phyloP scores from a whole-genome alignment of 1,140 invertebrate species.

The Eulimnadia texana region DNA sequence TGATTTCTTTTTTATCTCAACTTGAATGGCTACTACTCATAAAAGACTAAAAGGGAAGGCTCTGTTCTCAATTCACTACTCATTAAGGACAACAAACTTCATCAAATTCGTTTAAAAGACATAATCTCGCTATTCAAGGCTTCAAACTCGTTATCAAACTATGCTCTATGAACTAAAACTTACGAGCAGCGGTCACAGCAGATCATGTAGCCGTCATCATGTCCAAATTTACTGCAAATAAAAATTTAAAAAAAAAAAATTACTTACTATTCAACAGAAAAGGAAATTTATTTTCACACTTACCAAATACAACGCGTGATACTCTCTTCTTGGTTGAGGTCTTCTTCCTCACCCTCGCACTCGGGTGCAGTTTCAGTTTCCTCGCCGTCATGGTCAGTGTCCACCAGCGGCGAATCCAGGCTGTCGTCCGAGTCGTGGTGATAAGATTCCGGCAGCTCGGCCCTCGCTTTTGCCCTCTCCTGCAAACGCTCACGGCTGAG shows the following conservation, averaged over 20 bases:
- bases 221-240: conserved; percentile 61
- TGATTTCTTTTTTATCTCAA: too few relatives aligned
- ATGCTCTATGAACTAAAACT: too few relatives aligned
- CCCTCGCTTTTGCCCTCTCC: conserved; percentile 1
- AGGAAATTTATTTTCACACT: too few relatives aligned
- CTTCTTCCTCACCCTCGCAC: conserved; percentile 49
- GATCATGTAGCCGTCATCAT: conserved; percentile 97
- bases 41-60: too few relatives aligned
- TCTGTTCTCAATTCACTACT: too few relatives aligned
- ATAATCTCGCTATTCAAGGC: too few relatives aligned
- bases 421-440: conserved; percentile 18
- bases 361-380: conserved; percentile 77
- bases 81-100: too few relatives aligned
- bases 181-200: conserved; percentile 76
- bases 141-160: too few relatives aligned
- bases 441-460: conserved; percentile 14
- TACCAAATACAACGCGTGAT: conserved; percentile 79
- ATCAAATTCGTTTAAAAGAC: too few relatives aligned
- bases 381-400: conserved; percentile 50
- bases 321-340: conserved; percentile 42
- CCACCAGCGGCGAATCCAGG: conserved; percentile 22
- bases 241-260: too few relatives aligned
- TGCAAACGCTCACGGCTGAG: conserved; percentile 3
- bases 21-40: too few relatives aligned
- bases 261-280: too few relatives aligned